Base-by-base conservation (phyloP, 2,797 vertebrate species). In the Mycteria americana region DNA sequence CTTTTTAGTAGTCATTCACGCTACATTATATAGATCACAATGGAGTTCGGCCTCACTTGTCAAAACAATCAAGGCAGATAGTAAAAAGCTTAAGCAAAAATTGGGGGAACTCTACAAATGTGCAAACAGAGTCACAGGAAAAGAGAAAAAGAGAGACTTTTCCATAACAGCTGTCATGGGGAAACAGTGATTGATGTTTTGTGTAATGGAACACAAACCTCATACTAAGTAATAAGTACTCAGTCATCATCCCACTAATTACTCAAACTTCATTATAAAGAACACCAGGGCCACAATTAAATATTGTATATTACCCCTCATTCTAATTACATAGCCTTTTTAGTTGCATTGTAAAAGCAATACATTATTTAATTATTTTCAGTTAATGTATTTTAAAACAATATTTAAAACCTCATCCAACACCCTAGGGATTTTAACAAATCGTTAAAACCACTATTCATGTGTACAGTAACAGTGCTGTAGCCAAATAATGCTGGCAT, bases 231-330 rank as follows among this genome's bases (percentile, higher is more conserved):
- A 93, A 77, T 95, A 96, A 92, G 80, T 90, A 90, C 53, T 95
- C 94, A 96, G 53, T 95, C 94, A 95, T 95, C 76, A 92, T 73
- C 81, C 75, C 65, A 89, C 84, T 97, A 96, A 97, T 97, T 97
- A 94, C 84, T 94, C 72, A 92, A 95, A 92, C 56, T 76, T 89
- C 86, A 94, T 88, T 89, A 92, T 62, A 91, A 94, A 92, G 88
- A 89, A 96, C 94, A 82, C 64, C 57, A 87, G 80, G 78, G 35
- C 65, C 88, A 91, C 92, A 87, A 96, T 94, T 95, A 94, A 84
- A 92, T 83, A 93, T 56, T 85, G n/a, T 43, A 76, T 90, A 95
- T 83, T 76, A 93, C 54, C 48, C 56, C 45, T 92, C 67, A 85
- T 88, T 92, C 77, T 81, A 94, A 95, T 97, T 93, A 88, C 67